A percentile compares a stretch with the other conserved stretches of the same genome.
Evolutionary conservation across 2,888 invertebrate genomes (phyloP).

Genomic region (Nomada fucata): DNA sequence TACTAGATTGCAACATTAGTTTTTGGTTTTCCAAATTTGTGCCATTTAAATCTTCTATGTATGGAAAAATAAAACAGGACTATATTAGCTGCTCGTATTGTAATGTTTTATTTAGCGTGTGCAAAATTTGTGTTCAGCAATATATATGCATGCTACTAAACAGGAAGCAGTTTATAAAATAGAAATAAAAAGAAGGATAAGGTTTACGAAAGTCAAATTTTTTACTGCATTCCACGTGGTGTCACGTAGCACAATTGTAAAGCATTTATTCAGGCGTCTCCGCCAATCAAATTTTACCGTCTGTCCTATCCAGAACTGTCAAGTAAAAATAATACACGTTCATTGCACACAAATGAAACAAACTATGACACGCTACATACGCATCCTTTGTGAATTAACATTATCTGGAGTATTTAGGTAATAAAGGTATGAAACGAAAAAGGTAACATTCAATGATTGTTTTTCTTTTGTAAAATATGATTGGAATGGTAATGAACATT

Average conservation of each 20-base stretch:
- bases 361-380: constrained; percentile 17
- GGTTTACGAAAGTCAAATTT: constrained; percentile 3
- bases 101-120: neutral
- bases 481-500: constrained; percentile 35
- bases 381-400: neutral
- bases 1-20: constrained; percentile 9
- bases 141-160: neutral
- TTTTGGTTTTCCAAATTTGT: constrained; percentile 6
- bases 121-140: neutral
- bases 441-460: neutral
- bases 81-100: neutral
- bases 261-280: neutral
- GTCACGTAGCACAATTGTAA: constrained; percentile 12
- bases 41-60: constrained; percentile 14
- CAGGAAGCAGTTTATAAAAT: neutral
- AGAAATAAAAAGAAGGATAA: neutral
- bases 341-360: constrained; percentile 34
- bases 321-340: constrained; percentile 53
- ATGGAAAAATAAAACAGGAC: neutral
- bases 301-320: constrained; percentile 61
- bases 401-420: neutral
- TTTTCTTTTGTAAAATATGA: neutral
- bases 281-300: constrained; percentile 73
- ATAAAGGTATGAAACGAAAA: neutral
- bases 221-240: constrained; percentile 50